A percentile compares a stretch with the other conserved stretches of the same genome.
phyloP scores from a whole-genome alignment of 2,113 vertebrate genomes.

The Malurus melanocephalus region DNA sequence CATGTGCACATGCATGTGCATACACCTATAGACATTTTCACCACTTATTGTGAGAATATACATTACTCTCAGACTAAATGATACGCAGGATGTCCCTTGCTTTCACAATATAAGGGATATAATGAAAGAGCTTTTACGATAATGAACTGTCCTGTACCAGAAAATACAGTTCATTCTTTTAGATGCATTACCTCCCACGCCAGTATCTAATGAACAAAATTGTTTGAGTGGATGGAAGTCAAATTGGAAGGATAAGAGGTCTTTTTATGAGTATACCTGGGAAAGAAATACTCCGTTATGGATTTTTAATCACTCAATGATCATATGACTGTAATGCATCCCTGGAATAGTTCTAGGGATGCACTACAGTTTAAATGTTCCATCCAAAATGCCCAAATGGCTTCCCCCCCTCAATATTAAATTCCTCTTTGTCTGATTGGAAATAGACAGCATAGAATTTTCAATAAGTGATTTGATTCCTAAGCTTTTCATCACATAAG shows the following conservation, averaged over 20 bases:
- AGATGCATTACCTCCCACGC: slow-evolving; percentile 3
- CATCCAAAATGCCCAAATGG: background rate
- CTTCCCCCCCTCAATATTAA: background rate
- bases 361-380: background rate
- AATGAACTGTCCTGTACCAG: background rate
- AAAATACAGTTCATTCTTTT: background rate
- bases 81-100: background rate
- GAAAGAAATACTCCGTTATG: background rate
- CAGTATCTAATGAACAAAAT: slow-evolving; percentile 33
- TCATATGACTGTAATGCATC: background rate
- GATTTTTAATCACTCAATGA: slow-evolving; percentile 2
- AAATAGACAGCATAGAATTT: background rate
- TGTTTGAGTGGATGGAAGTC: slow-evolving; percentile 7
- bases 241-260: slow-evolving; percentile 25
- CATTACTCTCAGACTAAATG: background rate
- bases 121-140: slow-evolving; percentile 28
- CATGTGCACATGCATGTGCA: no score
- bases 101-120: background rate
- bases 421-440: background rate
- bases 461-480: background rate
- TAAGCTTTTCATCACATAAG: background rate
- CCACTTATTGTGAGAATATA: background rate
- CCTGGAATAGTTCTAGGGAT: background rate
- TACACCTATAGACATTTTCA: background rate
- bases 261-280: background rate